These are phyloP conservation scores for Drosophila fuyamai DNA, from an alignment of 1,140 invertebrate genomes.

Conservation along the genomic window DNA sequence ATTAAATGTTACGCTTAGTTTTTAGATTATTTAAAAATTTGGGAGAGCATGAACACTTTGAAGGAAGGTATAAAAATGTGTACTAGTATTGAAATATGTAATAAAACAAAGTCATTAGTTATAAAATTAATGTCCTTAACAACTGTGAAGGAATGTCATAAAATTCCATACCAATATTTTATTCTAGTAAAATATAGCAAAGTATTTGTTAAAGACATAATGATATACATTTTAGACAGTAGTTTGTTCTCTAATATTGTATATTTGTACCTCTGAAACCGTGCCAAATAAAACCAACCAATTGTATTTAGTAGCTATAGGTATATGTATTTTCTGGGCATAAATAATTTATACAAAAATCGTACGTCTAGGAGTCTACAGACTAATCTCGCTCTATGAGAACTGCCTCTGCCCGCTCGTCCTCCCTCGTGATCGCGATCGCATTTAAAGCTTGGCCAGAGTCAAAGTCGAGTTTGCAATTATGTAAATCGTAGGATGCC, in stretches of 20 bases:
- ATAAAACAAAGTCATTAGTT: too few species aligned
- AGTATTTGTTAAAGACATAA: too few species aligned
- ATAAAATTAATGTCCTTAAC: too few species aligned
- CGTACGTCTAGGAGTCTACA: conserved; percentile 23
- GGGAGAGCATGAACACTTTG: too few species aligned
- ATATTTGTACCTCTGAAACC: not conserved
- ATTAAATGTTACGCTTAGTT: not conserved
- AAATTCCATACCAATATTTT: too few species aligned
- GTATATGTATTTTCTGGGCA: conserved; percentile 48
- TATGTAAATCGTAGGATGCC: conserved; percentile 42
- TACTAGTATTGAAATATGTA: too few species aligned
- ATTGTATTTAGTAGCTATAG: conserved; percentile 15
- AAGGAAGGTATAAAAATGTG: too few species aligned
- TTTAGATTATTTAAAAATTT: too few species aligned
- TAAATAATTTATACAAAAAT: conserved; percentile 79
- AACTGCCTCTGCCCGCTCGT: conserved; percentile 6
- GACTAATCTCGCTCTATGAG: conserved; percentile 45
- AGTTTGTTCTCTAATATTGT: too few species aligned
- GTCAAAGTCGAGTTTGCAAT: conserved; percentile 24
- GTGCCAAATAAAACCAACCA: not conserved
- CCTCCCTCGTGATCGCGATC: conserved; percentile 14
- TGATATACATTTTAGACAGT: too few species aligned
- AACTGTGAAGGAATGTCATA: too few species aligned
- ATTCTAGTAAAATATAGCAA: too few species aligned
- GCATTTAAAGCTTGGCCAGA: conserved; percentile 39